Percentiles rank a stretch among this genome's conserved stretches.
phyloP scores from a whole-genome alignment of 2,888 invertebrate species.

The Synanthedon vespiformis region DNA sequence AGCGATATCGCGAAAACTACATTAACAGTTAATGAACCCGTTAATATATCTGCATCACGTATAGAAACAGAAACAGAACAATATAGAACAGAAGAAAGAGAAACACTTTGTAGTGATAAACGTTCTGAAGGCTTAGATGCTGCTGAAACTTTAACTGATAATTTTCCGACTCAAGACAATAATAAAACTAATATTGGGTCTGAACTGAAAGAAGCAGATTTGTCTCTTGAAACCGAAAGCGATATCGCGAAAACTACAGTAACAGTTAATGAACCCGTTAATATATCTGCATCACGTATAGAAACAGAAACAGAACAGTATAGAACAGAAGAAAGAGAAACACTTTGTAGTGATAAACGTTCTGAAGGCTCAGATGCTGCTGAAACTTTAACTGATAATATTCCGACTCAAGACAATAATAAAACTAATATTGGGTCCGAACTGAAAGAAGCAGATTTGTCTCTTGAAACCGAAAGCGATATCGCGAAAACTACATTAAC shows the following conservation, averaged over 20 bases:
- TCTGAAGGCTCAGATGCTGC: not conserved
- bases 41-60: not conserved
- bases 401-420: not conserved
- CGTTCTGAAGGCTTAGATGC: not conserved
- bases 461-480: not conserved
- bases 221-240: not conserved
- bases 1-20: not conserved
- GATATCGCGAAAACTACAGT: not conserved
- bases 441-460: not conserved
- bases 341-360: not conserved
- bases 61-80: constrained; percentile 1
- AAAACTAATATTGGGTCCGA: not conserved
- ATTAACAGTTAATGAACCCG: not conserved
- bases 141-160: constrained; percentile 2
- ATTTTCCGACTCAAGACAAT: not conserved
- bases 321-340: constrained; percentile 1
- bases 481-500: not conserved
- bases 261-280: not conserved
- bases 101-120: not conserved
- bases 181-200: not conserved
- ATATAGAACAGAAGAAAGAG: not conserved
- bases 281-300: not conserved
- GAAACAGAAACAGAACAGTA: constrained; percentile 1
- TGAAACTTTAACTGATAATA: constrained; percentile 2
- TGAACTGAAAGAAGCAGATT: not conserved